Conservation (phyloP, 1,140 invertebrate species). For the Drosophila jambulina region DNA sequence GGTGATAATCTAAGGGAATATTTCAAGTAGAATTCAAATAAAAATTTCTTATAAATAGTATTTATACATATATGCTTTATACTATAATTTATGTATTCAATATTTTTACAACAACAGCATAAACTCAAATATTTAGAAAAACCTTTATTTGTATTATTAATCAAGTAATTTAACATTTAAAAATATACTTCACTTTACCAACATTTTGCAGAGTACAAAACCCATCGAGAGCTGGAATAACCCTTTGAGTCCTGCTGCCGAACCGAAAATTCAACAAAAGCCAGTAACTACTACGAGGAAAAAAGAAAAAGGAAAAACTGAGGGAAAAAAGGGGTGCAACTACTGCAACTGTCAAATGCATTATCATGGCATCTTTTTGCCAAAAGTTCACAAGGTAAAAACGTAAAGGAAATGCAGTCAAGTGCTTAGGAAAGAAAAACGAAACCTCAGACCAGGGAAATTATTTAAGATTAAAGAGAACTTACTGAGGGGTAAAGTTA, state of each 20-base stretch:
- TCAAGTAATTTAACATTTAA: neutral
- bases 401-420: conserved; percentile 38
- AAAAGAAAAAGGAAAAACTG: neutral
- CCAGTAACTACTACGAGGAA: neutral
- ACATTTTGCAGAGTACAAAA: neutral
- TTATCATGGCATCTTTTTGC: conserved; percentile 52
- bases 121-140: too few species aligned
- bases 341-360: conserved; percentile 59
- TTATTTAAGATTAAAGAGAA: neutral
- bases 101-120: too few species aligned
- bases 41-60: too few species aligned
- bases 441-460: neutral
- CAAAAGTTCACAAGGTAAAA: conserved; percentile 53
- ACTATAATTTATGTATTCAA: too few species aligned
- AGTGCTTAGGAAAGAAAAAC: conserved; percentile 15
- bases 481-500: neutral
- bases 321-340: conserved; percentile 6
- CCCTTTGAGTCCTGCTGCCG: conserved; percentile 18
- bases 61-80: too few species aligned
- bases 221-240: neutral
- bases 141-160: too few species aligned
- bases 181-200: neutral
- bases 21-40: too few species aligned
- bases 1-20: neutral
- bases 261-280: conserved; percentile 44